phyloP scores from a whole-genome alignment of 92 coral and sea anemone species.

The Parazoanthus swiftii region DNA sequence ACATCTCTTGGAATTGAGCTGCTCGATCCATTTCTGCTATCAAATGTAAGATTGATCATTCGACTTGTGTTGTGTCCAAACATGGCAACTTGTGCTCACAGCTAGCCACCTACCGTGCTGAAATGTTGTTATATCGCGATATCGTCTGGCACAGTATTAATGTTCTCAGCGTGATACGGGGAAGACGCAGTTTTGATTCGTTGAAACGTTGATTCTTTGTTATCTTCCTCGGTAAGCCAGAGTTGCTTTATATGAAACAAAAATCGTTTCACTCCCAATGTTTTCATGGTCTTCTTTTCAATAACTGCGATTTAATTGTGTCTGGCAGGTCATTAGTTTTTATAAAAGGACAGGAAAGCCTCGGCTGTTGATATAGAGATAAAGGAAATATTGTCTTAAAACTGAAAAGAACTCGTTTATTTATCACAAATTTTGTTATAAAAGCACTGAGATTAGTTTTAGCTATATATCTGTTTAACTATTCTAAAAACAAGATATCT shows the following conservation, averaged over 20 bases:
- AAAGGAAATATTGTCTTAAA: conserved; percentile 12
- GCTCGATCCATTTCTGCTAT: not conserved
- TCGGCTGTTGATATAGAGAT: not conserved
- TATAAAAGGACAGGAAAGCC: not conserved
- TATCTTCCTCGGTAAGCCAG: too few species aligned
- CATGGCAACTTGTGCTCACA: not conserved
- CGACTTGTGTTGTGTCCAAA: conserved; percentile 9
- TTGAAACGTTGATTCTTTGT: not conserved
- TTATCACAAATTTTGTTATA: not conserved
- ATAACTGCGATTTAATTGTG: not conserved
- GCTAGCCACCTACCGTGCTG: not conserved
- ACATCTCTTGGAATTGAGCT: not conserved
- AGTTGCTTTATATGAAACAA: not conserved
- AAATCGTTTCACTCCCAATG: not conserved
- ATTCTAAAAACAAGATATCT: not conserved
- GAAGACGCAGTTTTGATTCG: not conserved
- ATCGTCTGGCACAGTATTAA: not conserved
- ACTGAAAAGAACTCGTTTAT: not conserved
- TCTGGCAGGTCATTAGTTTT: not conserved
- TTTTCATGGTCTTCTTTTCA: not conserved
- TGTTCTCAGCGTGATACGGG: not conserved
- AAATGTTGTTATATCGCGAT: not conserved
- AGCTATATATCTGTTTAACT: not conserved
- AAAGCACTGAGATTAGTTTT: not conserved
- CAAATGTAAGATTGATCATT: not conserved